Evolutionary conservation across 2,888 invertebrate species (phyloP), one percentile per base, ranked within the genome.

Genomic region (Sceliomorpha sp.): DNA sequence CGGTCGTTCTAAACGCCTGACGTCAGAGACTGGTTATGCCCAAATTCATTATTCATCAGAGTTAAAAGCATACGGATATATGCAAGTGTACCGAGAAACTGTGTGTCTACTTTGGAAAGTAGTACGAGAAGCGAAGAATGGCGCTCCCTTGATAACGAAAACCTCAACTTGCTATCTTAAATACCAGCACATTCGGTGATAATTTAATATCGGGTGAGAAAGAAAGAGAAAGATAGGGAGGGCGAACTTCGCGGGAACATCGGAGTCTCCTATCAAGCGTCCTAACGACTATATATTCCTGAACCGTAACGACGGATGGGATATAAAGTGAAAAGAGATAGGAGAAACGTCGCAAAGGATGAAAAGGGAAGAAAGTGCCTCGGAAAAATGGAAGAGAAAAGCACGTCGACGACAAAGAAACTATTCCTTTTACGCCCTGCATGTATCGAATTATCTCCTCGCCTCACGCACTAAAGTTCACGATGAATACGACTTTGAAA

Each of bases 151-250:
- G 44, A 45, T 62, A 62, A 39, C 48, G 29, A 37, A 53, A 59
- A 50, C 39, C 56, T 62, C 51, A 27, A 51, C 29, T 24, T 34
- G 45, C 50, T 44, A 64, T 44, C 50, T 62, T 13, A n/a, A 63
- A 29, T 42, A 29, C 20, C 47, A 20, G 14, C 9, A 36, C 48
- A 45, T 66, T 60, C 55, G 29, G 47, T 60, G 68, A 66, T 68
- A 73, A 73, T 70, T 73, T 68, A 67, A 68, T 60, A 68, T 66
- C 66, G 29, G 26, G 55, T 26, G 34, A 32, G 40, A 24, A 34
- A 37, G 13, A 9, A 29, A 13, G 15, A 42, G 27, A 20, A n/a
- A 14, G 37, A 37, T 13, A 27, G 26, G 24, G 15, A 39, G 39
- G 32, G 31, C 53, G n/a, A 36, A 50, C 58, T 72, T 44, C 51